These are phyloP conservation scores for Metacarcinus magister DNA, from an alignment of 2,888 invertebrate genomes.

Conservation along the genomic window DNA sequence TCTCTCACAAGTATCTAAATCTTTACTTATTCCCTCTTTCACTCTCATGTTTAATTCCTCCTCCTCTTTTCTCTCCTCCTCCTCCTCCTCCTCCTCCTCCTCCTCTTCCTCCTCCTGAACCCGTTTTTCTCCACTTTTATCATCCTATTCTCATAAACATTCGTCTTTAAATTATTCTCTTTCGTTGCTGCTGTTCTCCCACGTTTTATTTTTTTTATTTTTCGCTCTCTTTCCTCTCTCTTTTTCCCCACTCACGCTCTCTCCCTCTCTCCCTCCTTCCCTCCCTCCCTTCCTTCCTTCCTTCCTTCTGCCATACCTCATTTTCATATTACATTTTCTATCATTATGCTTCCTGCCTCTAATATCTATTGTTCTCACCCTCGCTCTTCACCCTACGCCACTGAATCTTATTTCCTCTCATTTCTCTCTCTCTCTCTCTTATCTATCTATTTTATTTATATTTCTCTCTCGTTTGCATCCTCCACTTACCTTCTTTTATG, in stretches of 20 bases:
- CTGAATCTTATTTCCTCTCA: background rate
- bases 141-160: background rate
- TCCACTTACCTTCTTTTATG: background rate
- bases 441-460: background rate
- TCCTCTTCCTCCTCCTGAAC: background rate
- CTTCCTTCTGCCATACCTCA: background rate
- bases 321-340: background rate
- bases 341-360: conserved; percentile 18
- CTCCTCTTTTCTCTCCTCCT: background rate
- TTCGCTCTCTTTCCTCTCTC: background rate
- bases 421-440: background rate
- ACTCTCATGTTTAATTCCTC: background rate
- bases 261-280: background rate
- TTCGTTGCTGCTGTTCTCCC: background rate
- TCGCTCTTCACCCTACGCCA: background rate
- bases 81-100: background rate
- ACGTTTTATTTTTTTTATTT: background rate
- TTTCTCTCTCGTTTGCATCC: background rate
- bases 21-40: background rate
- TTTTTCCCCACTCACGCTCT: background rate
- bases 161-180: conserved; percentile 13
- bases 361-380: background rate
- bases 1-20: background rate
- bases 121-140: background rate
- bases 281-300: background rate